These are phyloP conservation scores for Spicauda simplicius DNA, from an alignment of 2,888 invertebrate species.

Conservation along the genomic window DNA sequence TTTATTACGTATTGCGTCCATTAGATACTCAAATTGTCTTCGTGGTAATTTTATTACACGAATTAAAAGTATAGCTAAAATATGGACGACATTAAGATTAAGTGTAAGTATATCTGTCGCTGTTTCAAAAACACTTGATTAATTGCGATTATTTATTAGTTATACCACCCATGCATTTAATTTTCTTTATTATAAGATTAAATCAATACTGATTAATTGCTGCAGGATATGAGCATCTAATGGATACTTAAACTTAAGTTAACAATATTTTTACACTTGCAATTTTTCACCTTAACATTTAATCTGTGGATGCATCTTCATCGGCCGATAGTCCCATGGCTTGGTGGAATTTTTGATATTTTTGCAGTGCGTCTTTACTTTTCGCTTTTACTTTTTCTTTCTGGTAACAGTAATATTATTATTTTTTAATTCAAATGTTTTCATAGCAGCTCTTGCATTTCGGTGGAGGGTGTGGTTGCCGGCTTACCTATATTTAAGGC, in stretches of 20 bases:
- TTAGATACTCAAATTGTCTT: not conserved
- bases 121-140: no score
- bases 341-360: conserved; percentile 72
- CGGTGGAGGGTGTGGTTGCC: no score
- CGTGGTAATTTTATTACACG: no score
- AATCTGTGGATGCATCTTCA: conserved; percentile 73
- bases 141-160: not conserved
- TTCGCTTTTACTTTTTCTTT: conserved; percentile 73
- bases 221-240: not conserved
- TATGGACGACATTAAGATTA: no score
- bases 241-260: not conserved
- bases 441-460: no score
- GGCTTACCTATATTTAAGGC: no score
- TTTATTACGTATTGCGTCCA: not conserved
- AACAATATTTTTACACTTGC: not conserved
- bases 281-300: not conserved
- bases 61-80: no score
- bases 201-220: no score
- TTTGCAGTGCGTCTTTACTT: conserved; percentile 63
- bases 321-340: conserved; percentile 77
- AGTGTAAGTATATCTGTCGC: no score
- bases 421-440: not conserved
- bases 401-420: conserved; percentile 48
- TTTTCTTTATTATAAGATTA: not conserved
- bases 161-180: not conserved